Percentiles rank a stretch among this genome's conserved stretches.
Evolutionary conservation across 2,888 invertebrate species (phyloP).

Genomic region (Drosophila nigritarsus): DNA sequence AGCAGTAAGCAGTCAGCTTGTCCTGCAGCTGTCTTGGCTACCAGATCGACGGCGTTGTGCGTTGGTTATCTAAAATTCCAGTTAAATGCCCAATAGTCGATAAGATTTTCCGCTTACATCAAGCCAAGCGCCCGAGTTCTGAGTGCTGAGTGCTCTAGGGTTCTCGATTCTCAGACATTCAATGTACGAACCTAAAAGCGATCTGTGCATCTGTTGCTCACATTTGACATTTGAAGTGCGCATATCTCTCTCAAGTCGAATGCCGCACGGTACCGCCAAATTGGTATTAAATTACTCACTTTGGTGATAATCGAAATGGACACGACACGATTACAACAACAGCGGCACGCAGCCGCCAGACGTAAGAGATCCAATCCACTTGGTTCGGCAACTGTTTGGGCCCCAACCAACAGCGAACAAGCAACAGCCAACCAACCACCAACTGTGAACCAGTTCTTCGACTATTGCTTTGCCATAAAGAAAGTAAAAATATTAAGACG

Average conservation of each 20-base stretch:
- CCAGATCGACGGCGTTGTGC: constrained; percentile 20
- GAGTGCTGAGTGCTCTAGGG: constrained; percentile 1
- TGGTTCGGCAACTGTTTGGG: neutral
- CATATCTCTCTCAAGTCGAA: constrained; percentile 78
- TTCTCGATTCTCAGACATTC: neutral
- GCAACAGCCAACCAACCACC: constrained; percentile 9
- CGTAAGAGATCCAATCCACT: constrained; percentile 8
- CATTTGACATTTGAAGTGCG: constrained; percentile 81
- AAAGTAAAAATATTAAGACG: constrained; percentile 83
- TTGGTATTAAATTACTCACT: constrained; percentile 81
- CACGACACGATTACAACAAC: constrained; percentile 79
- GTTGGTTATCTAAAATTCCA: constrained; percentile 63
- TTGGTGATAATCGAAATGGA: constrained; percentile 80
- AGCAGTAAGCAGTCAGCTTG: neutral
- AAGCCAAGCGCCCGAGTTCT: constrained; percentile 1
- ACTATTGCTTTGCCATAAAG: constrained; percentile 62
- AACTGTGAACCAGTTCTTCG: constrained; percentile 71
- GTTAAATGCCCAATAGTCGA: constrained; percentile 67
- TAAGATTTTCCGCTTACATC: constrained; percentile 59
- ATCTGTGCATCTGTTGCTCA: constrained; percentile 72
- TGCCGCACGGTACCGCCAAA: constrained; percentile 73
- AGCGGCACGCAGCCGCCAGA: constrained; percentile 18
- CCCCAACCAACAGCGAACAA: constrained; percentile 1
- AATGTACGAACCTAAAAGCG: constrained; percentile 16
- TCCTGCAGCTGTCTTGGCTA: constrained; percentile 34